Base-by-base conservation (phyloP, 1,140 invertebrate species). In the Caerostris extrusa region DNA sequence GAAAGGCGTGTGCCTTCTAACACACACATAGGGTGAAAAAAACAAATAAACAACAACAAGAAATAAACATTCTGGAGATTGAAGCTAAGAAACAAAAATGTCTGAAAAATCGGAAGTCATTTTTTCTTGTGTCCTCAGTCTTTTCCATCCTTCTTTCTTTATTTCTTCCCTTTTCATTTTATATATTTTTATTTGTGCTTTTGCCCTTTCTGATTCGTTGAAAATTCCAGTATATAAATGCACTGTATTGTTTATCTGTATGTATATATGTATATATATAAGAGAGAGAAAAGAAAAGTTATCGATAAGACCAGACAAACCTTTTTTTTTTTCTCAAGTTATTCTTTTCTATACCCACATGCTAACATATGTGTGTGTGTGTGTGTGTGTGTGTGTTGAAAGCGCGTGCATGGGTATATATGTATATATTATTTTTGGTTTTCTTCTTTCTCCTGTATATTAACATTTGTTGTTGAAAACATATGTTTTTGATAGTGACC, bases 101-200 rank as follows among this genome's bases (percentile, higher is more conserved):
- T 57, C 56, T 83, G 82, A 83, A 34, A 83, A 83, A 83, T 83
- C 53, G 82, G 82, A 83, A 83, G 82, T 58, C 82, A 83, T 83
- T 83, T 83, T n/a, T 34, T 83, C 82, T 83, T 83, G 56, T 83
- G 82, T 83, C 56, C 19, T 57, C 55, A 83, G n/a, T 83, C 57
- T 34, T 56, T 83, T 56, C 57, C 1, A 50, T 3, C 57, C 17
- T 57, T 7, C 19, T 83, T 14, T 56, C 7, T 50, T 82, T 55
- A 50, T 77, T n/a, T 77, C 34, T 34, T 34, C 34, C 34, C 34
- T 53, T 4, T 82, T 82, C 17, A 17, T 57, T 83, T 58, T 55
- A 57, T 83, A 3, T 6, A 7, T 7, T 55, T 19, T 77, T 77
- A 19, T 34, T n/a, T 34, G 17, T 7, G 17, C 82, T 19, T 57